These are phyloP conservation scores for Orthosia gracilis DNA, from an alignment of 2,888 invertebrate genomes.

Conservation along the genomic window DNA sequence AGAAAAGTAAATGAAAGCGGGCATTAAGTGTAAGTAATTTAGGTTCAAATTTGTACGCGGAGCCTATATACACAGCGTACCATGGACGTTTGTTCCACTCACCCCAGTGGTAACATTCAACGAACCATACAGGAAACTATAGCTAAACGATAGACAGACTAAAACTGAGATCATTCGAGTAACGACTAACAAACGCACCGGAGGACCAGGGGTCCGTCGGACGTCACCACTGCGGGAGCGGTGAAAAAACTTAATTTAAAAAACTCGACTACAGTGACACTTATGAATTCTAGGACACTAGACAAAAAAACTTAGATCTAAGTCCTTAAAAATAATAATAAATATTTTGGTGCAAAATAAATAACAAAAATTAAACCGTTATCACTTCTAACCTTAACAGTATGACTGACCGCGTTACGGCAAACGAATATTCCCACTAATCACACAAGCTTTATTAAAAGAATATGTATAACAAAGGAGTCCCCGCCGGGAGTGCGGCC, in stretches of 20 bases:
- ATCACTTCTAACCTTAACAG: conserved; percentile 80
- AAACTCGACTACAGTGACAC: conserved; percentile 89
- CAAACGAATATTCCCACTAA: conserved; percentile 85
- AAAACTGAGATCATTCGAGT: conserved; percentile 82
- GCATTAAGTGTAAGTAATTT: conserved; percentile 86
- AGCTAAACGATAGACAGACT: conserved; percentile 75
- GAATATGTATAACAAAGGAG: conserved; percentile 71
- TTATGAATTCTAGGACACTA: conserved; percentile 89
- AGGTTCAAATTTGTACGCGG: conserved; percentile 90
- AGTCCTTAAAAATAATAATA: conserved; percentile 85
- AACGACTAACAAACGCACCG: conserved; percentile 67
- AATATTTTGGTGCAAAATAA: conserved; percentile 88
- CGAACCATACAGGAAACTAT: conserved; percentile 66
- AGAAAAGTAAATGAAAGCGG: conserved; percentile 90
- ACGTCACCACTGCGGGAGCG: conserved; percentile 79
- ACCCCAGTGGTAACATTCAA: conserved; percentile 77
- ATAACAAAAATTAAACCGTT: conserved; percentile 79
- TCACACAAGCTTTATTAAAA: conserved; percentile 88
- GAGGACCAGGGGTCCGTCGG: conserved; percentile 68
- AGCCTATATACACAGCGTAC: conserved; percentile 91
- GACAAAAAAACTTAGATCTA: conserved; percentile 88
- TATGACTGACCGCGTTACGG: conserved; percentile 86
- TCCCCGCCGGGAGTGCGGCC: conserved; percentile 72
- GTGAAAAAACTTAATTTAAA: conserved; percentile 88
- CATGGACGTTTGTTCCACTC: conserved; percentile 89